Conservation (phyloP, 2,113 vertebrate genomes). For the Chionodraco myersi region DNA sequence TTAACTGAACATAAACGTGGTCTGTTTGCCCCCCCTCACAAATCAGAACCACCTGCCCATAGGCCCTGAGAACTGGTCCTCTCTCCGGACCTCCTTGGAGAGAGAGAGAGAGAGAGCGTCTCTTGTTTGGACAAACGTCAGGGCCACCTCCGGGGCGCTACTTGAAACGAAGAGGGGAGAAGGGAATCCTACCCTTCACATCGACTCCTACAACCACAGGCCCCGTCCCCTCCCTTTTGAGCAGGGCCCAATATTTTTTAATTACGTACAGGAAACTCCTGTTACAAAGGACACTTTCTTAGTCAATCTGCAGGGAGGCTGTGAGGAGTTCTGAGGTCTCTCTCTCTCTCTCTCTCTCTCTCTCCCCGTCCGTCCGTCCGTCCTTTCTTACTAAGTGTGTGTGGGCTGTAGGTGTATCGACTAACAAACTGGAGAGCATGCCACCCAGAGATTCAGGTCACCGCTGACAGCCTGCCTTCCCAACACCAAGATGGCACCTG, state of each 20-base stretch:
- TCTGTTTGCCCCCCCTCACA: constrained; percentile 53
- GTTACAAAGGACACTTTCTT: constrained; percentile 82
- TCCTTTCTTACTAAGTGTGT: constrained; percentile 38
- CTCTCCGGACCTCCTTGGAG: constrained; percentile 66
- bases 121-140: constrained; percentile 76
- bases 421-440: constrained; percentile 61
- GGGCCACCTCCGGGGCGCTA: constrained; percentile 61
- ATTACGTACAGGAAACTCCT: constrained; percentile 82
- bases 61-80: constrained; percentile 69
- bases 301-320: constrained; percentile 66
- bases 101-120: constrained; percentile 62
- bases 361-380: constrained; percentile 1
- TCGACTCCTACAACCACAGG: constrained; percentile 57
- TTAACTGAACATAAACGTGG: constrained; percentile 79
- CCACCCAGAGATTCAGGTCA: constrained; percentile 66
- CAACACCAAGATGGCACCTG: constrained; percentile 61
- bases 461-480: constrained; percentile 55
- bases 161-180: constrained; percentile 65
- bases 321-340: constrained; percentile 50
- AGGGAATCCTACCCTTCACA: constrained; percentile 62
- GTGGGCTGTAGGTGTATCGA: constrained; percentile 71
- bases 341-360: constrained; percentile 12
- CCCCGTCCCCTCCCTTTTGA: constrained; percentile 61
- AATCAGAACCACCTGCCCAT: constrained; percentile 81
- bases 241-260: constrained; percentile 77